Percentiles rank a stretch among this genome's conserved stretches.
phyloP scores from a whole-genome alignment of 92 coral and sea anemone genomes.

The Epizoanthus illoricatus region DNA sequence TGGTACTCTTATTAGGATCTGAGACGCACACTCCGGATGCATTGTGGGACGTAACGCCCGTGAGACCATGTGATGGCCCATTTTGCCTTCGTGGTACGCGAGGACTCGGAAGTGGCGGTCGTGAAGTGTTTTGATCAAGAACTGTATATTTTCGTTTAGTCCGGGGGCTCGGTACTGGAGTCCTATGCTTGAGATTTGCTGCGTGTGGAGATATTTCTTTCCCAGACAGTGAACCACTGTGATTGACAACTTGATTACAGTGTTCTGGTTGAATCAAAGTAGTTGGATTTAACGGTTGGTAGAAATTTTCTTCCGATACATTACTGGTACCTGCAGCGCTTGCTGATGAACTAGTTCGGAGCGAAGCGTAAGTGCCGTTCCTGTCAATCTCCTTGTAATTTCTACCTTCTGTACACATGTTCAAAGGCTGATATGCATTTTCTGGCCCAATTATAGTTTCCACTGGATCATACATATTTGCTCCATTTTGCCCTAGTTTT shows the following conservation, averaged over 20 bases:
- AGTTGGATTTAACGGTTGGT: slow-evolving; percentile 18
- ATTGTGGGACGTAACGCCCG: background rate
- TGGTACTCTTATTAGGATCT: background rate
- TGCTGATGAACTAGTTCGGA: background rate
- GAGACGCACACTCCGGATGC: background rate
- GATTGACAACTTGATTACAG: background rate
- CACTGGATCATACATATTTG: slow-evolving; percentile 1
- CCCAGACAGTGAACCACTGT: background rate
- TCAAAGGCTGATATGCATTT: slow-evolving; percentile 17
- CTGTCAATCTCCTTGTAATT: background rate
- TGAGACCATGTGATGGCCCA: background rate
- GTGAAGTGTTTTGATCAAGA: background rate
- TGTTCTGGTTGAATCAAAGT: background rate
- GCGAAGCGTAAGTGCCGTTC: slow-evolving; percentile 19
- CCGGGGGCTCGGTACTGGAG: slow-evolving; percentile 33
- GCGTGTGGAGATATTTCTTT: background rate
- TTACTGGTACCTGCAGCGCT: too few species aligned
- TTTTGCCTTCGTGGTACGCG: background rate
- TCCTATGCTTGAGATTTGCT: slow-evolving; percentile 2
- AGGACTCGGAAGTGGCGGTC: slow-evolving; percentile 23
- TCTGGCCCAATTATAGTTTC: background rate
- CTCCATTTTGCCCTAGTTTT: background rate
- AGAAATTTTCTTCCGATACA: background rate
- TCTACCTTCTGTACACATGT: background rate
- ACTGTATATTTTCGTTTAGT: slow-evolving; percentile 6